A percentile compares a stretch with the other conserved stretches of the same genome.
phyloP scores from a whole-genome alignment of 2,797 vertebrate genomes.

The Gymnodraco acuticeps region DNA sequence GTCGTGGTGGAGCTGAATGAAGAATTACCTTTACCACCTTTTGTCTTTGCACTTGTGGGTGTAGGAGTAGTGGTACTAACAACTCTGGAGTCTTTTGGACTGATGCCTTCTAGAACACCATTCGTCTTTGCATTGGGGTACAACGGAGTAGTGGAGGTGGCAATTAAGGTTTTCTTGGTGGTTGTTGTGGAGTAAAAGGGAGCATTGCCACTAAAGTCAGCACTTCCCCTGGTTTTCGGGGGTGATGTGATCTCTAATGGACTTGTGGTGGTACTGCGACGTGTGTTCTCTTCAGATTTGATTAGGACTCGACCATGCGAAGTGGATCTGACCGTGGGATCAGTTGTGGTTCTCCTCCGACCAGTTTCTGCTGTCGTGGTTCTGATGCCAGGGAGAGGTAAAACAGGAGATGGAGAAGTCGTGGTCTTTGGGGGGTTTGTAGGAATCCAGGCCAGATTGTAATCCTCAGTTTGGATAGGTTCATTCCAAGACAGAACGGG shows the following conservation, averaged over 20 bases:
- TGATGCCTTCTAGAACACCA: neutral
- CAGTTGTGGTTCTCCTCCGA: conserved; percentile 40
- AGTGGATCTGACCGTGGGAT: conserved; percentile 31
- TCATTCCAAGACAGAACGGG: conserved; percentile 63
- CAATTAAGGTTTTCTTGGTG: neutral
- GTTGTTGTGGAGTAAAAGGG: conserved; percentile 37
- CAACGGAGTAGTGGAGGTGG: conserved; percentile 26
- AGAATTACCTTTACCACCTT: conserved; percentile 27
- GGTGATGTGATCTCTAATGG: conserved; percentile 43
- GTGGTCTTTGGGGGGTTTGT: conserved; percentile 54
- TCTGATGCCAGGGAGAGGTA: conserved; percentile 65
- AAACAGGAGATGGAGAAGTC: conserved; percentile 63
- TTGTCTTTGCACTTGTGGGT: neutral
- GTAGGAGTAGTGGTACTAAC: conserved; percentile 5
- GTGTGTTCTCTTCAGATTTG: conserved; percentile 6
- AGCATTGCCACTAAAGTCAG: conserved; percentile 35
- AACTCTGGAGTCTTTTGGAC: conserved; percentile 5
- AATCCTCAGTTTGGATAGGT: conserved; percentile 52
- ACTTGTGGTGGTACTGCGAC: conserved; percentile 17
- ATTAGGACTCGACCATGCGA: conserved; percentile 18
- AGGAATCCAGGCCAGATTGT: conserved; percentile 44
- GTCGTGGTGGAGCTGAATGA: conserved; percentile 9
- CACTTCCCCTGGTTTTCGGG: conserved; percentile 21
- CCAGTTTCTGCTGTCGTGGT: conserved; percentile 55
- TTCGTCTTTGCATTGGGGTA: conserved; percentile 48